These are phyloP conservation scores for Mellivora capensis DNA, from an alignment of 2,113 vertebrate genomes.

Conservation along the genomic window DNA sequence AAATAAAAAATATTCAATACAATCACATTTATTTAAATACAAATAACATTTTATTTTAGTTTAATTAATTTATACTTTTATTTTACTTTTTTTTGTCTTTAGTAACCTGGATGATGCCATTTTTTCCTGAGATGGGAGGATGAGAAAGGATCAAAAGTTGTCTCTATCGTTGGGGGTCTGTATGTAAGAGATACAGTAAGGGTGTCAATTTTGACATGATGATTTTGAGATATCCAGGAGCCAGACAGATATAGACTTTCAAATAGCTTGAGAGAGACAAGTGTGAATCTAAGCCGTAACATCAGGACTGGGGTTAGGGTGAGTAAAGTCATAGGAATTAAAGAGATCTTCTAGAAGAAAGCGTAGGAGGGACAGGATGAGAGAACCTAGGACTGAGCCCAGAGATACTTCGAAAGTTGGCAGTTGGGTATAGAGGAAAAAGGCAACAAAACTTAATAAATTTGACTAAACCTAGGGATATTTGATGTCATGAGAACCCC, in stretches of 20 bases:
- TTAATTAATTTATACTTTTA: not conserved
- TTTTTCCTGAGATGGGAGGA: not conserved
- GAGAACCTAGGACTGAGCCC: not conserved
- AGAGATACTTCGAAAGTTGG: not conserved
- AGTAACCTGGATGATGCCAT: not conserved
- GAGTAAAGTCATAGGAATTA: not conserved
- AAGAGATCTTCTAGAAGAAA: not conserved
- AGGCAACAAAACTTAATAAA: not conserved
- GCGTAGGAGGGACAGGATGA: rapidly evolving
- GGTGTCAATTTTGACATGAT: not conserved
- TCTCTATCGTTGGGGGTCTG: not conserved
- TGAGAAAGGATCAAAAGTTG: not conserved
- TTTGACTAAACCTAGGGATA: not conserved
- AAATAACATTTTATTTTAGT: not conserved
- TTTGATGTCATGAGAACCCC: not conserved
- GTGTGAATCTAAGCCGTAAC: not conserved
- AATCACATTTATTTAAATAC: not conserved
- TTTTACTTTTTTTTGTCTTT: not conserved
- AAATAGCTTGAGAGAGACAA: not conserved
- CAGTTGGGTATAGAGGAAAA: not conserved
- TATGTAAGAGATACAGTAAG: not conserved
- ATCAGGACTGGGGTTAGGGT: not conserved
- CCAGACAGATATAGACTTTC: not conserved
- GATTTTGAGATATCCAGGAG: not conserved
- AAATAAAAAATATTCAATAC: not conserved